These are phyloP conservation scores for Ammodramus savannarum DNA, from an alignment of 2,113 vertebrate species.

Conservation along the genomic window DNA sequence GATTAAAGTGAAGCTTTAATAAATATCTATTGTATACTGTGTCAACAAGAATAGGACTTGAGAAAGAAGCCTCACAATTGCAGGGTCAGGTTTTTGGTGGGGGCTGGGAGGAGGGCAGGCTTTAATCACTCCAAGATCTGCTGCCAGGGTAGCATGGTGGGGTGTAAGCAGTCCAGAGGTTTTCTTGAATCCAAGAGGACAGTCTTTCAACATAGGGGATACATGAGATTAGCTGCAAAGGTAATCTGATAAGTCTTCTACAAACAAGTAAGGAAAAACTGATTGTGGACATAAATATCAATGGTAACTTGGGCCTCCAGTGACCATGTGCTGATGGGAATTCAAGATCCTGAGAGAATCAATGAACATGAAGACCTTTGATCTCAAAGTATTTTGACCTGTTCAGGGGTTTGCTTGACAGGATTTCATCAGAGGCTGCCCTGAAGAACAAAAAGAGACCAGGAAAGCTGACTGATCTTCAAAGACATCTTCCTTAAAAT, in stretches of 20 bases:
- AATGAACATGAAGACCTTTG: background rate
- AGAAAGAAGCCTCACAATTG: background rate
- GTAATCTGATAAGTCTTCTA: background rate
- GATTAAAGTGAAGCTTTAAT: background rate
- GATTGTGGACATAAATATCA: background rate
- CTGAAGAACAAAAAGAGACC: background rate
- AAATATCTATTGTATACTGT: background rate
- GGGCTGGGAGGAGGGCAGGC: fast-evolving
- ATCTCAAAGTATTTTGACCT: background rate
- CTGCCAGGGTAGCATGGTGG: background rate
- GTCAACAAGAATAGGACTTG: background rate
- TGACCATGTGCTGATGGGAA: background rate
- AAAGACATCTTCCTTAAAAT: background rate
- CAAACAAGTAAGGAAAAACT: background rate
- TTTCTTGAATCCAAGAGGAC: background rate
- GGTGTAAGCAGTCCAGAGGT: background rate
- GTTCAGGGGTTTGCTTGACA: background rate
- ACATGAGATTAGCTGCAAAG: background rate
- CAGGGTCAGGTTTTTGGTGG: background rate
- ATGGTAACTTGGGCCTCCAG: background rate
- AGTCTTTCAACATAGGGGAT: background rate
- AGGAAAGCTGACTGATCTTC: background rate
- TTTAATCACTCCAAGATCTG: background rate
- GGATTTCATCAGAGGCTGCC: background rate
- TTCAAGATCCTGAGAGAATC: background rate